Percentiles rank a stretch among this genome's conserved stretches.
Conservation (phyloP, 2,888 invertebrate species). For the Netelia fuscicornis region DNA sequence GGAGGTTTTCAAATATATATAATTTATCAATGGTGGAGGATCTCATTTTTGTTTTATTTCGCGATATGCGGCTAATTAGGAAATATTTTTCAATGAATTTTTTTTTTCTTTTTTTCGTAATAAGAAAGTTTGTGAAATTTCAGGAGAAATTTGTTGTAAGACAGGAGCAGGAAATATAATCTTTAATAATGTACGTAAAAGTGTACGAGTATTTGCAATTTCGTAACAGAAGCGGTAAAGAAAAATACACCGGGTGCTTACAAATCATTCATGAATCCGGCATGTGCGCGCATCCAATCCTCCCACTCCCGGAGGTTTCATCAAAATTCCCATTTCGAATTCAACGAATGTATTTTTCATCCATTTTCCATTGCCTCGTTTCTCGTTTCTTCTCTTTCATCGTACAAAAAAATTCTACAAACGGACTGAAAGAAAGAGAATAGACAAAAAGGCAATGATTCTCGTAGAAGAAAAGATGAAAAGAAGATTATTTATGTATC, state of each 20-base stretch:
- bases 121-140: too few species aligned
- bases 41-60: background rate
- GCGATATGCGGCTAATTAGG: background rate
- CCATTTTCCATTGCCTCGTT: constrained; percentile 6
- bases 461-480: background rate
- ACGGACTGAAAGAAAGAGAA: background rate
- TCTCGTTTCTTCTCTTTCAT: background rate
- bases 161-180: background rate
- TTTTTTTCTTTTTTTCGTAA: too few species aligned
- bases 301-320: constrained; percentile 28
- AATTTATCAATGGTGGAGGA: background rate
- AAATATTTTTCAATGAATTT: too few species aligned
- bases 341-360: constrained; percentile 48
- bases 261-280: constrained; percentile 41
- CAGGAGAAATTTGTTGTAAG: background rate
- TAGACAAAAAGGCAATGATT: background rate
- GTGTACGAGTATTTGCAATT: constrained; percentile 1
- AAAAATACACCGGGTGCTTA: constrained; percentile 3
- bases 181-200: background rate
- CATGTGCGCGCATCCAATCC: background rate
- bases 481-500: background rate
- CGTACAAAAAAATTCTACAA: constrained; percentile 3
- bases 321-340: constrained; percentile 37
- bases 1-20: background rate
- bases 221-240: background rate